Conservation (phyloP, 2,113 vertebrate genomes). For the Coreoperca whiteheadi region DNA sequence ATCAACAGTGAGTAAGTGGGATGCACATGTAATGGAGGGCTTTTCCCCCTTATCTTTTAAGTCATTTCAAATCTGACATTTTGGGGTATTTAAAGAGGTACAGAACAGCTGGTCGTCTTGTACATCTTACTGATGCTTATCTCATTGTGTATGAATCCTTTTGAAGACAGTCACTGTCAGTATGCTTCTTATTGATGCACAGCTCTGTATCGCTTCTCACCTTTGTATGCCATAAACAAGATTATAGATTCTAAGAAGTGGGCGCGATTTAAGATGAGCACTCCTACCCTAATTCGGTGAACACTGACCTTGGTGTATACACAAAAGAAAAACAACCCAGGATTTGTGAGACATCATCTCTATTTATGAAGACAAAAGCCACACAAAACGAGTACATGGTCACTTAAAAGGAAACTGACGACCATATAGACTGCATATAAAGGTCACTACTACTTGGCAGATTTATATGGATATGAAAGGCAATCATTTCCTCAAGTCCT, state of each 20-base stretch:
- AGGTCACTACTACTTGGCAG: neutral
- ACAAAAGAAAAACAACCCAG: neutral
- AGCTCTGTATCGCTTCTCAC: slow-evolving; percentile 20
- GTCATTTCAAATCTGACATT: slow-evolving; percentile 54
- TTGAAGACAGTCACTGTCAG: slow-evolving; percentile 9
- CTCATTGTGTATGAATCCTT: slow-evolving; percentile 12
- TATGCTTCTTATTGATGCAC: neutral
- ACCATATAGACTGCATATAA: neutral
- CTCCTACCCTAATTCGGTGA: slow-evolving; percentile 12
- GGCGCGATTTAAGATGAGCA: slow-evolving; percentile 43
- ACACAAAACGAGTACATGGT: too few species aligned
- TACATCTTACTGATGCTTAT: slow-evolving; percentile 26
- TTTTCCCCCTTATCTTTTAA: slow-evolving; percentile 46
- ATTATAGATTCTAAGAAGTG: slow-evolving; percentile 38
- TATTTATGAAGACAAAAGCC: neutral
- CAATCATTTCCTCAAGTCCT: neutral
- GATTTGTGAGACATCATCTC: neutral
- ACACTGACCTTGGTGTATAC: neutral
- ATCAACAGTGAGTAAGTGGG: slow-evolving; percentile 40
- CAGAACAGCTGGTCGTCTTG: slow-evolving; percentile 42
- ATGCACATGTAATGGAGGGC: slow-evolving; percentile 3
- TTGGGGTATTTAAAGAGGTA: slow-evolving; percentile 1
- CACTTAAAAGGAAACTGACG: too few species aligned
- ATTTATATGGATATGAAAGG: neutral
- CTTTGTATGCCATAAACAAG: slow-evolving; percentile 31